Evolutionary conservation across 1,140 invertebrate genomes (phyloP).

Genomic region (Probaryconus sp.): DNA sequence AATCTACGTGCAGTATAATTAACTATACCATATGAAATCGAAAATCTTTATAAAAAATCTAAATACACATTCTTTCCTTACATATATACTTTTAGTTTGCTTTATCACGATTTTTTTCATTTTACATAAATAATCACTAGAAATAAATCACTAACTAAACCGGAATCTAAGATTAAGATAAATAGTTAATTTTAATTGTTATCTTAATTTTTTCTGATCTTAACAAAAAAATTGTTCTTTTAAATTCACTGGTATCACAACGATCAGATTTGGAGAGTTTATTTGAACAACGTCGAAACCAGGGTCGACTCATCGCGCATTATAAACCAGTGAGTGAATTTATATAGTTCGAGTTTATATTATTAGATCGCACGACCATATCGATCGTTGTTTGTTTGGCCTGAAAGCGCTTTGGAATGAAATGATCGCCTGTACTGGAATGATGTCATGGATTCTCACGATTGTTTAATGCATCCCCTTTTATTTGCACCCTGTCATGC

Average conservation of each 20-base stretch:
- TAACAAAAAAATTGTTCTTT: not conserved
- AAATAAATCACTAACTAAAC: not conserved
- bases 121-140: too few relatives aligned
- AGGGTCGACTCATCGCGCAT: constrained; percentile 44
- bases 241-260: constrained; percentile 29
- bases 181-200: constrained; percentile 38
- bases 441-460: constrained; percentile 75
- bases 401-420: constrained; percentile 74
- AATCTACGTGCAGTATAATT: constrained; percentile 6
- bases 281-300: constrained; percentile 61
- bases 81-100: constrained; percentile 1
- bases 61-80: not conserved
- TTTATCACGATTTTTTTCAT: too few relatives aligned
- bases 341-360: constrained; percentile 66
- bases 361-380: constrained; percentile 65
- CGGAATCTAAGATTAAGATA: constrained; percentile 1
- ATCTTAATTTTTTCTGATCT: not conserved
- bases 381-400: constrained; percentile 70
- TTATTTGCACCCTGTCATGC: constrained; percentile 7
- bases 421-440: constrained; percentile 77
- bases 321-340: constrained; percentile 58
- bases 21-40: not conserved
- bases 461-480: constrained; percentile 38
- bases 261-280: constrained; percentile 65
- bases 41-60: constrained; percentile 21